phyloP scores from a whole-genome alignment of 2,113 vertebrate genomes.

The Regulus satrapa region DNA sequence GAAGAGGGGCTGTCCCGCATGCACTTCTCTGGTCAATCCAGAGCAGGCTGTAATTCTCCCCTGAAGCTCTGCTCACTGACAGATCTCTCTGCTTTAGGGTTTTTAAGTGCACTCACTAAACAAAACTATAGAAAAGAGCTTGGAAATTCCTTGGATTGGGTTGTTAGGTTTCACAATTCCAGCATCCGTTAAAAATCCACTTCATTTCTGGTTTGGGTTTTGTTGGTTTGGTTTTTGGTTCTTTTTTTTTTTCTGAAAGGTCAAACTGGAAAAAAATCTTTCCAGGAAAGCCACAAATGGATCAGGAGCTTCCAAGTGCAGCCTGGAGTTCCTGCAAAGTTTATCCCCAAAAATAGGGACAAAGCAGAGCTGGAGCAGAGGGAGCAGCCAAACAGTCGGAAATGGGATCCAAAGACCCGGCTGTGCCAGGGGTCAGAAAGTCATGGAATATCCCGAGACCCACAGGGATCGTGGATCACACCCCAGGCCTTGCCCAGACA shows the following conservation, averaged over 20 bases:
- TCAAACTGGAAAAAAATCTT: background rate
- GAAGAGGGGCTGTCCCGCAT: background rate
- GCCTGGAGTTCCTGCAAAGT: background rate
- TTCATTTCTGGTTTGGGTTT: background rate
- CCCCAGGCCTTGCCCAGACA: too few species aligned
- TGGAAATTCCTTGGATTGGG: background rate
- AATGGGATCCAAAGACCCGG: background rate
- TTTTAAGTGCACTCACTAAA: background rate
- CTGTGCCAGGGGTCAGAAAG: background rate
- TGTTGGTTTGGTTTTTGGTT: background rate
- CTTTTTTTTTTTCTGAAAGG: background rate
- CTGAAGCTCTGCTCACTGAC: background rate
- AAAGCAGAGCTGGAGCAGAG: background rate
- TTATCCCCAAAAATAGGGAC: background rate
- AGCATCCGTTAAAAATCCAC: background rate
- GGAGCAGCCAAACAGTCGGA: fast-evolving
- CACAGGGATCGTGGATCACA: too few species aligned
- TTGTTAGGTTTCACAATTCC: background rate
- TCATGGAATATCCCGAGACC: background rate
- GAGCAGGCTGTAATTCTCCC: background rate
- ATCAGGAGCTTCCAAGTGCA: background rate
- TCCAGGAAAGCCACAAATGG: background rate
- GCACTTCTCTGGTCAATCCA: background rate
- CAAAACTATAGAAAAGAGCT: background rate
- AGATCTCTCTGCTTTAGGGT: background rate